phyloP scores from a whole-genome alignment of 1,140 invertebrate genomes.

The Drosophila lacteicornis region DNA sequence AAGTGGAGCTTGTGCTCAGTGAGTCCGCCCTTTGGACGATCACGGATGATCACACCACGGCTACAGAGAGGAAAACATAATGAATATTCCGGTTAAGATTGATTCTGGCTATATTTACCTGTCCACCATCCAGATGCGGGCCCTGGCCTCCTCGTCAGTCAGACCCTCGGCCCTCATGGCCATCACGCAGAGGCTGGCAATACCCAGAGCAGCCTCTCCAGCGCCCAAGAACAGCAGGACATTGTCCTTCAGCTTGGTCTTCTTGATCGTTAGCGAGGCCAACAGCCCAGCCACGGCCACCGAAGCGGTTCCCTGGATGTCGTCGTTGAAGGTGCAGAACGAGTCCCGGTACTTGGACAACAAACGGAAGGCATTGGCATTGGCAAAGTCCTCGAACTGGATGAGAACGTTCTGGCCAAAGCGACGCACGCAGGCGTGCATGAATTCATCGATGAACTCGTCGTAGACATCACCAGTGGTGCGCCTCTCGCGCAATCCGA shows the following conservation, averaged over 20 bases:
- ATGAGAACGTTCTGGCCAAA: constrained; percentile 93
- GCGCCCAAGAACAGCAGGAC: constrained; percentile 97
- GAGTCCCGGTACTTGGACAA: constrained; percentile 93
- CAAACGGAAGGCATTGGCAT: constrained; percentile 96
- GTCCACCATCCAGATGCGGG: constrained; percentile 78
- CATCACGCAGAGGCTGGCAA: constrained; percentile 93
- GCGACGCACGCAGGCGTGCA: constrained; percentile 95
- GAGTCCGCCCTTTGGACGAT: constrained; percentile 89
- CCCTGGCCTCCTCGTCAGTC: constrained; percentile 66
- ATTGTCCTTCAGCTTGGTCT: constrained; percentile 92
- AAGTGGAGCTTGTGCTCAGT: constrained; percentile 91
- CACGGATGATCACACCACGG: constrained; percentile 90
- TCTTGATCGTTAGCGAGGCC: constrained; percentile 93
- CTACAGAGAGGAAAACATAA: constrained; percentile 90
- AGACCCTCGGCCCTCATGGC: constrained; percentile 95
- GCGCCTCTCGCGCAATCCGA: constrained; percentile 95
- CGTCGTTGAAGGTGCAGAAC: constrained; percentile 99
- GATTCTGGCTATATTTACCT: constrained; percentile 81
- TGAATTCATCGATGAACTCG: constrained; percentile 98
- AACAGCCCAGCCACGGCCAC: constrained; percentile 97
- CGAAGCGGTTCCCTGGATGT: constrained; percentile 97
- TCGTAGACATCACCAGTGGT: constrained; percentile 95
- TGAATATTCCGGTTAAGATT: constrained; percentile 51
- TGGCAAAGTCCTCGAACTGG: constrained; percentile 99
- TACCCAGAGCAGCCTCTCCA: constrained; percentile 96